Percentiles rank a stretch among this genome's conserved stretches.
Conservation (phyloP, 2,113 vertebrate species). For the Oostethus manadensis region DNA sequence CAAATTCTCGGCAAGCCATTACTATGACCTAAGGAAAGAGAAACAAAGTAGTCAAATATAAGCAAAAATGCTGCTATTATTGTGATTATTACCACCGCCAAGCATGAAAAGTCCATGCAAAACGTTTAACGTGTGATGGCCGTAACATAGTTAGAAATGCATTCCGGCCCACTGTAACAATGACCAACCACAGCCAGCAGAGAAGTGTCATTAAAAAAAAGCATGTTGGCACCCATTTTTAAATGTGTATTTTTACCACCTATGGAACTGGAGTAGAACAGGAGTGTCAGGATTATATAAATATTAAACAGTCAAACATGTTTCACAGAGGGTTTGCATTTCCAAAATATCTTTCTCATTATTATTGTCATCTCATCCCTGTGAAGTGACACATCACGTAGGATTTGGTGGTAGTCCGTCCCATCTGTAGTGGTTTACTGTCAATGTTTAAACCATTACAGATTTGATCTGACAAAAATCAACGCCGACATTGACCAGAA, state of each 20-base stretch:
- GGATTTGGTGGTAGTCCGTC: too few relatives aligned
- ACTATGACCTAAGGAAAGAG: constrained; percentile 76
- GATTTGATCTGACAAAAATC: too few relatives aligned
- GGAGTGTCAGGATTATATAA: neutral
- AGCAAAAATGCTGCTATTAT: neutral
- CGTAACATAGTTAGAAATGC: neutral
- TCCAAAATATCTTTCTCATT: too few relatives aligned
- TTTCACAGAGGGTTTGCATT: neutral
- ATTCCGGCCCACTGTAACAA: neutral
- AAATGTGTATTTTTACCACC: neutral
- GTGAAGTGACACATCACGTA: too few relatives aligned
- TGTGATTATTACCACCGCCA: neutral
- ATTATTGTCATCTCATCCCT: too few relatives aligned
- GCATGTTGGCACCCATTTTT: neutral
- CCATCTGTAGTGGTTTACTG: too few relatives aligned
- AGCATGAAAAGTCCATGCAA: neutral
- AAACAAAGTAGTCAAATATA: neutral
- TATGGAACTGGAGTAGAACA: neutral
- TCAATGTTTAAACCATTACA: too few relatives aligned
- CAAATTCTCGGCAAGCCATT: constrained; percentile 95
- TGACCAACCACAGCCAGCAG: neutral
- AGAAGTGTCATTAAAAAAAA: neutral
- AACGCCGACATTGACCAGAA: too few relatives aligned
- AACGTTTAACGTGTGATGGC: neutral
- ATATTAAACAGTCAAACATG: neutral